phyloP scores from a whole-genome alignment of 2,113 vertebrate species.

The Pangasianodon gigas region DNA sequence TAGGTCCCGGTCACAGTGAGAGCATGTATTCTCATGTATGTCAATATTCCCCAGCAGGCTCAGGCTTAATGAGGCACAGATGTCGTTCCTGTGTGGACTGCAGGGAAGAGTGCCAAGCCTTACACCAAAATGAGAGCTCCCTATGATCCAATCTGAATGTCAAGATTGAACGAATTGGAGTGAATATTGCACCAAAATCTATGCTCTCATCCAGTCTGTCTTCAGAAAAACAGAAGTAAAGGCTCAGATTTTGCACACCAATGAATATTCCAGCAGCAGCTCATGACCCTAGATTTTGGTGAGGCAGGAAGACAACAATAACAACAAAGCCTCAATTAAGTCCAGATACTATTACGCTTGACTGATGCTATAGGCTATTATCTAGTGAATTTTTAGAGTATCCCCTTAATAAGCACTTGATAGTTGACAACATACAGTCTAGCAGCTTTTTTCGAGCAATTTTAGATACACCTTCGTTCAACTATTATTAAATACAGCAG shows the following conservation, averaged over 20 bases:
- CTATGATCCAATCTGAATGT: slow-evolving; percentile 32
- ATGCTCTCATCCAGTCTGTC: neutral
- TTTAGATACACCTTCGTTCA: neutral
- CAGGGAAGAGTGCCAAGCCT: slow-evolving; percentile 36
- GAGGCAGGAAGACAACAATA: too few relatives aligned
- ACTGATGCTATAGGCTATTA: neutral
- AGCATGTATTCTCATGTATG: slow-evolving; percentile 43
- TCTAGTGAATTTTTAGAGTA: neutral
- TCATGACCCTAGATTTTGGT: neutral
- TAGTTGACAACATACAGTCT: neutral
- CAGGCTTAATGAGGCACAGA: slow-evolving; percentile 52
- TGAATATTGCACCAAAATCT: slow-evolving; percentile 34
- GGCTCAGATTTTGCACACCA: neutral
- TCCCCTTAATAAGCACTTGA: neutral
- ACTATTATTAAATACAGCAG: neutral
- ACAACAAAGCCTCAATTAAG: neutral
- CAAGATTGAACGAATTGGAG: slow-evolving; percentile 12
- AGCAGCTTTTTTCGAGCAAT: neutral
- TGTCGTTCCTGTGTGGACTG: slow-evolving; percentile 35
- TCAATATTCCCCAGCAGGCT: slow-evolving; percentile 50
- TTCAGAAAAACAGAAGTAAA: neutral
- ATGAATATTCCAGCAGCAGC: neutral
- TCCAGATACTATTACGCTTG: neutral
- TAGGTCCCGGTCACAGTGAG: slow-evolving; percentile 39
- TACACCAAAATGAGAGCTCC: slow-evolving; percentile 31